Evolutionary conservation across 2,888 invertebrate genomes (phyloP), one percentile per base, ranked within the genome.

Genomic region (Amiota communis): DNA sequence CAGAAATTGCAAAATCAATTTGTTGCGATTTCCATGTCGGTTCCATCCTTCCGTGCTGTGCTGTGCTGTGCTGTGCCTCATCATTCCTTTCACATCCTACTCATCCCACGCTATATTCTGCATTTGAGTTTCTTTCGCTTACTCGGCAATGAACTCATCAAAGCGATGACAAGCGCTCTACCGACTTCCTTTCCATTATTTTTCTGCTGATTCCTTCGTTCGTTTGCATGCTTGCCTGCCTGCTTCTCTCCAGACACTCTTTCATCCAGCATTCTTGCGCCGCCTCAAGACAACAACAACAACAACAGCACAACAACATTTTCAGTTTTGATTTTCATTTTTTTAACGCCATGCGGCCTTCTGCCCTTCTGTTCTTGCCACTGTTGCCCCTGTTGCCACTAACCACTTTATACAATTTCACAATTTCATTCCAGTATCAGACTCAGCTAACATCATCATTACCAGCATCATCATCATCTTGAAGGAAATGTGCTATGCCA

Each of bases 141-240:
- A 79, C 81, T 76, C 70, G 75, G 77, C 77, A 76, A 81, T 78
- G 78, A 78, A 80, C 80, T 77, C 81, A 80, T 81, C 81, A 81
- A 80, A 81, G 77, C 78, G 81, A 79, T 79, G 78, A 78, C 78
- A 80, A 6, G 36, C 6, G 36, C 36, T 36, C 36, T 80, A 15
- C 77, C 78, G 77, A 72, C 77, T 77, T 77, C 69, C 51, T 68
- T 68, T 20, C 23, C 17, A 15, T 68, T 49, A 9, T 9, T 46
- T 15, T 36, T 47, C 17, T 8, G 20, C 11, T 20, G 3, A 11
- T 17, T 12, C 10, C 48, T 48, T 49, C 4, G 11, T 48, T 47
- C n/a, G 48, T 65, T 49, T 65, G 15, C 10, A 10, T 47, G 8
- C 36, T 65, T 48, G 48, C 49, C 20, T 65, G 15, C 10, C 10